Base-by-base conservation (phyloP, 2,888 invertebrate species). In the Sinhomidia bicolor region DNA sequence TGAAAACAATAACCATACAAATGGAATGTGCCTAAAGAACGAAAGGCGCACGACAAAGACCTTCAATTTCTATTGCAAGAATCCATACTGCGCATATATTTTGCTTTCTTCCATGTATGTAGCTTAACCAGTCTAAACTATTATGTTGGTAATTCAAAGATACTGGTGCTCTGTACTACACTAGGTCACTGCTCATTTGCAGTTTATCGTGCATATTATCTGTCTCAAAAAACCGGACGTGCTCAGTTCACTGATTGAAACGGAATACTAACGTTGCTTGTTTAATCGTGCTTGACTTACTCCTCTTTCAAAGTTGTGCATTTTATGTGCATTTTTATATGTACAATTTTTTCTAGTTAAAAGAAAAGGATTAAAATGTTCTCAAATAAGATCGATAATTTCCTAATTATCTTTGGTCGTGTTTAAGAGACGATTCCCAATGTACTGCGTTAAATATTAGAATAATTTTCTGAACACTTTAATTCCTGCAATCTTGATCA, bases 221-320 rank as follows among this genome's bases (percentile, higher is more conserved):
- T 85, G 51, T 85, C 71, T 41, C 44, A 76, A 89, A 51, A 74
- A 90, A 90, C 90, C 89, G 90, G 90, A 90, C 89, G 87, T 88
- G 60, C 41, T 87, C 87, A 89, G 82, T 89, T 57, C 44, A 68
- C 36, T 68, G 36, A 57, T 71, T 80, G 85, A 29, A 54, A 68
- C 57, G 54, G 54, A 85, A 41, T 44, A 14, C 41, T 41, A 78
- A 29, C 65, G 51, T 71, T 71, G 54, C 20, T 78, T 57, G 12
- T 41, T 6, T 23, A 20, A n/a, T 57, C 79, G 57, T 60, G 60
- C 12, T 57, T 80, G 62, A 60, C 80, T 80, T 80, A 44, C 41
- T 80, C 62, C 17, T 74, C 36, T 68, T 36, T n/a, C 26, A 23
- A 41, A 36, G 41, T 4, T 4, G 17, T 65, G 12, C 29, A 65